Evolutionary conservation across 2,888 invertebrate genomes (phyloP).

Genomic region (Platycheirus albimanus): DNA sequence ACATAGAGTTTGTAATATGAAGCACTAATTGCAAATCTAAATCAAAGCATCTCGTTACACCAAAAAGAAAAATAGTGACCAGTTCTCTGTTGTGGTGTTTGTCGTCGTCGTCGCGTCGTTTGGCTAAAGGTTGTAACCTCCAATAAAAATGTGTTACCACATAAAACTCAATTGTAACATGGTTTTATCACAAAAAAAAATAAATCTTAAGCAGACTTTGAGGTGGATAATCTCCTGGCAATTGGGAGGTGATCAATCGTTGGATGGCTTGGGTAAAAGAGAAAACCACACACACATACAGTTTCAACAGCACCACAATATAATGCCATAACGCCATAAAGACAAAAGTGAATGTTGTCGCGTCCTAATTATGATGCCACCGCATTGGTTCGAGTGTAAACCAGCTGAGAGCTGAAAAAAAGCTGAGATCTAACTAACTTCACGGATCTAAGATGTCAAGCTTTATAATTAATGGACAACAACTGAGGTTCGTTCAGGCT

Average conservation of each 20-base stretch:
- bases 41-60: conserved; percentile 55
- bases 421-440: conserved; percentile 60
- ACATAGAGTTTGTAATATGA: too few species aligned
- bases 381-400: conserved; percentile 19
- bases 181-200: conserved; percentile 2
- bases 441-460: conserved; percentile 76
- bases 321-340: conserved; percentile 56
- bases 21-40: conserved; percentile 63
- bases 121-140: conserved; percentile 20
- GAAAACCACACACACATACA: conserved; percentile 34
- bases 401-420: conserved; percentile 13
- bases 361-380: conserved; percentile 74
- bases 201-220: conserved; percentile 25
- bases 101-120: neutral
- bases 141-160: conserved; percentile 45
- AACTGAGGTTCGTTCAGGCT: conserved; percentile 29
- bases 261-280: conserved; percentile 6
- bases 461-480: conserved; percentile 73
- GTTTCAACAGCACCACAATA: neutral
- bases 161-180: conserved; percentile 53
- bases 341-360: conserved; percentile 73
- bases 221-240: conserved; percentile 45
- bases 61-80: neutral
- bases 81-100: too few species aligned
- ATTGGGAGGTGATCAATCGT: conserved; percentile 59